These are phyloP conservation scores for Catonia carolina DNA, from an alignment of 2,888 invertebrate species.

Conservation along the genomic window DNA sequence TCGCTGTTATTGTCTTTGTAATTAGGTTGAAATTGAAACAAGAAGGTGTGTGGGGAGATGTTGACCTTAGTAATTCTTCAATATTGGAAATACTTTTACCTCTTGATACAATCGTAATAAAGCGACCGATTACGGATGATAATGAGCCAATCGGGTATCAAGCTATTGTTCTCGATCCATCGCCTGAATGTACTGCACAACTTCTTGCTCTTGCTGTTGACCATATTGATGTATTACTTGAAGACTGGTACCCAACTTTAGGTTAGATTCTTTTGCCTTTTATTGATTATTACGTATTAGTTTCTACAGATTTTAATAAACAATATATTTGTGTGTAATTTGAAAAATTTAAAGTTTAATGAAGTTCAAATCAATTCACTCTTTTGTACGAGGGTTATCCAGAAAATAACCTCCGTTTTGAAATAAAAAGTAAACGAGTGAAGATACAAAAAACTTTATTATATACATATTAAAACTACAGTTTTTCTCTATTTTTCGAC, in stretches of 20 bases:
- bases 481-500: no score
- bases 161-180: constrained; percentile 69
- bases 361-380: no score
- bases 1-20: no score
- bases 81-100: constrained; percentile 83
- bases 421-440: no score
- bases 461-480: no score
- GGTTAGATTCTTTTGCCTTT: constrained; percentile 44
- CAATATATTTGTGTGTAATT: no score
- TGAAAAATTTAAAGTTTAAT: no score
- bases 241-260: constrained; percentile 97
- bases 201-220: constrained; percentile 84
- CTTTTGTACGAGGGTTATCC: no score
- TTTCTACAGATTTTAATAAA: not conserved
- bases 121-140: constrained; percentile 43
- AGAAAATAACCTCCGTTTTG: no score
- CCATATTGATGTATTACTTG: constrained; percentile 90
- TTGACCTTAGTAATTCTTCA: constrained; percentile 71
- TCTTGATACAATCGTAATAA: constrained; percentile 55
- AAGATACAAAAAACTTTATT: no score
- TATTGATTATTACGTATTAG: not conserved
- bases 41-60: constrained; percentile 79
- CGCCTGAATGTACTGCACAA: constrained; percentile 70
- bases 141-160: constrained; percentile 53
- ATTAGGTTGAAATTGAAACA: constrained; percentile 52